A percentile compares a stretch with the other conserved stretches of the same genome.
These are phyloP conservation scores for Pipistrellus pygmaeus DNA, from an alignment of 2,797 vertebrate species.

Conservation along the genomic window DNA sequence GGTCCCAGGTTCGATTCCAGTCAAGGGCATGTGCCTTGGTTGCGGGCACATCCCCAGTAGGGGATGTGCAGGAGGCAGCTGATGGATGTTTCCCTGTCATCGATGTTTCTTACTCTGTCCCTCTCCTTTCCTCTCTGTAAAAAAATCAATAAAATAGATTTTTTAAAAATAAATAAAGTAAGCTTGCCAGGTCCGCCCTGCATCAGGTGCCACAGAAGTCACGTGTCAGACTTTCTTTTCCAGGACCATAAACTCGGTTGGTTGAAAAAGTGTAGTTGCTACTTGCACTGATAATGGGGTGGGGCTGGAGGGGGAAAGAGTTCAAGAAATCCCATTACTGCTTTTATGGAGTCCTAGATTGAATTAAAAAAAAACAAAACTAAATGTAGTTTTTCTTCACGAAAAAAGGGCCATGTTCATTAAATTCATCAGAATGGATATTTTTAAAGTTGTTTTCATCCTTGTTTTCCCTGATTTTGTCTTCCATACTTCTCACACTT, in stretches of 20 bases:
- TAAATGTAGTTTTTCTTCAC: neutral
- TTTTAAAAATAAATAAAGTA: conserved; percentile 88
- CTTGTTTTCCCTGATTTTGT: neutral
- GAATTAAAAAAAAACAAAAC: neutral
- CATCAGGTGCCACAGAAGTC: neutral
- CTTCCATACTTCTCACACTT: neutral
- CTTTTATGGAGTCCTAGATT: neutral
- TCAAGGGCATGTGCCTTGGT: too few species aligned
- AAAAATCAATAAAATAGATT: too few species aligned
- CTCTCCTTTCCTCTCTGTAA: too few species aligned
- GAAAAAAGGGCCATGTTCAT: neutral
- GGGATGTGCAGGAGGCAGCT: too few species aligned
- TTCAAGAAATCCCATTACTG: neutral
- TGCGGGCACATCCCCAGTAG: too few species aligned
- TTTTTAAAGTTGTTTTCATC: neutral
- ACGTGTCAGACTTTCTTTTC: neutral
- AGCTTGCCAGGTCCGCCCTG: conserved; percentile 69
- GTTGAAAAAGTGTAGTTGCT: neutral
- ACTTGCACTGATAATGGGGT: neutral
- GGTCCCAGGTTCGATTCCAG: too few species aligned
- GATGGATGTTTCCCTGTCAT: too few species aligned
- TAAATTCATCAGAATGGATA: neutral
- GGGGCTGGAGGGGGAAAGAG: neutral
- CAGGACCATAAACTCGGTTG: neutral
- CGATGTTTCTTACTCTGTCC: too few species aligned